These are phyloP conservation scores for Cephalopterus ornatus DNA, from an alignment of 2,113 vertebrate species.

Conservation along the genomic window DNA sequence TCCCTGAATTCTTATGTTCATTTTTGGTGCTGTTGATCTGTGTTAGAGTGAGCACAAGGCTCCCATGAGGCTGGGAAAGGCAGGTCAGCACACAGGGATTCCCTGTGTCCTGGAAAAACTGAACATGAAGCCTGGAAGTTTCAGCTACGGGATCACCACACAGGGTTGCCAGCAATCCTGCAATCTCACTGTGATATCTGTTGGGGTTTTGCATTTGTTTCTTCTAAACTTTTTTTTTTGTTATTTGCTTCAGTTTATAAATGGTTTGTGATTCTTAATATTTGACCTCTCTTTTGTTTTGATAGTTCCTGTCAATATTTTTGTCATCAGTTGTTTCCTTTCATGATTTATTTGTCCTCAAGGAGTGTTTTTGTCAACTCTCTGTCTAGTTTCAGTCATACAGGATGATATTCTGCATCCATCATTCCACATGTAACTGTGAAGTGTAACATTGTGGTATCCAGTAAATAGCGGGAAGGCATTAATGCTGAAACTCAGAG, in stretches of 20 bases:
- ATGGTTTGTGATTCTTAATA: background rate
- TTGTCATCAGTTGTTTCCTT: background rate
- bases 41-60: fast-evolving
- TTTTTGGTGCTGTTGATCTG: background rate
- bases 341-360: background rate
- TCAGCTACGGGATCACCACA: fast-evolving
- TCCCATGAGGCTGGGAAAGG: background rate
- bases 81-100: too few species aligned
- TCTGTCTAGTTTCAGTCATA: fast-evolving
- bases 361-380: background rate
- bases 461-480: background rate
- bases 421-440: fast-evolving
- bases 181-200: background rate
- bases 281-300: background rate
- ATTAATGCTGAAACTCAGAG: background rate
- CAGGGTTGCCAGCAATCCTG: background rate
- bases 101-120: background rate
- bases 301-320: background rate
- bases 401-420: background rate
- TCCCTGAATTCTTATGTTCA: background rate
- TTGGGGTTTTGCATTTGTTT: background rate
- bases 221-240: background rate
- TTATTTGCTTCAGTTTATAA: background rate
- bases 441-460: too few species aligned
- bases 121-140: fast-evolving